Percentiles rank a stretch among this genome's conserved stretches.
Evolutionary conservation across 2,888 invertebrate species (phyloP).

Genomic region (Xylota segnis): DNA sequence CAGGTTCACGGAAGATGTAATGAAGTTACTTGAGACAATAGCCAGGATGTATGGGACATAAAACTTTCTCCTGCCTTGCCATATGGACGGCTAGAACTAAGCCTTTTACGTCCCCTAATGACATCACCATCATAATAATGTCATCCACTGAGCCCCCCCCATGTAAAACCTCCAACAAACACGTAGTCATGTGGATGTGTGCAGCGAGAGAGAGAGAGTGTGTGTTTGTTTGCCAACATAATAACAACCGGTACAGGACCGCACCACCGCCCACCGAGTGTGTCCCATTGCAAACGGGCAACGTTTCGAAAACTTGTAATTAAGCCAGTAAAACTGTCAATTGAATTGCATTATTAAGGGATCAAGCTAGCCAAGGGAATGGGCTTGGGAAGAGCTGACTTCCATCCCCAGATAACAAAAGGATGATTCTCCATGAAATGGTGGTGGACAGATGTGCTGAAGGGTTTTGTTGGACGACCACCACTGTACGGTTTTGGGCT

Average conservation of each 20-base stretch:
- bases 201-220: too few relatives aligned
- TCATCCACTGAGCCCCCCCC: conserved; percentile 58
- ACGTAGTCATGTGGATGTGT: neutral
- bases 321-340: conserved; percentile 73
- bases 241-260: conserved; percentile 41
- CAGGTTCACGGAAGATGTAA: conserved; percentile 58
- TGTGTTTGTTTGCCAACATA: conserved; percentile 52
- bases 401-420: conserved; percentile 1
- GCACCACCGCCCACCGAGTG: too few relatives aligned
- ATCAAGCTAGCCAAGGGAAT: conserved; percentile 24
- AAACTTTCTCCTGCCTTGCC: conserved; percentile 47
- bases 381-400: neutral
- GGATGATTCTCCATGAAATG: neutral
- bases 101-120: conserved; percentile 47
- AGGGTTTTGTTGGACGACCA: conserved; percentile 23
- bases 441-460: conserved; percentile 41
- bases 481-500: conserved; percentile 2
- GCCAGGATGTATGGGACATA: conserved; percentile 27
- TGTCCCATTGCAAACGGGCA: conserved; percentile 21
- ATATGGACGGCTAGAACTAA: conserved; percentile 19
- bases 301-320: conserved; percentile 65
- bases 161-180: conserved; percentile 51
- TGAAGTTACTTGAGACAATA: conserved; percentile 67
- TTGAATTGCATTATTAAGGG: conserved; percentile 76
- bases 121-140: conserved; percentile 73